A percentile compares a stretch with the other conserved stretches of the same genome.
These are phyloP conservation scores for Chrysocyon brachyurus DNA, from an alignment of 2,797 vertebrate species.

Conservation along the genomic window DNA sequence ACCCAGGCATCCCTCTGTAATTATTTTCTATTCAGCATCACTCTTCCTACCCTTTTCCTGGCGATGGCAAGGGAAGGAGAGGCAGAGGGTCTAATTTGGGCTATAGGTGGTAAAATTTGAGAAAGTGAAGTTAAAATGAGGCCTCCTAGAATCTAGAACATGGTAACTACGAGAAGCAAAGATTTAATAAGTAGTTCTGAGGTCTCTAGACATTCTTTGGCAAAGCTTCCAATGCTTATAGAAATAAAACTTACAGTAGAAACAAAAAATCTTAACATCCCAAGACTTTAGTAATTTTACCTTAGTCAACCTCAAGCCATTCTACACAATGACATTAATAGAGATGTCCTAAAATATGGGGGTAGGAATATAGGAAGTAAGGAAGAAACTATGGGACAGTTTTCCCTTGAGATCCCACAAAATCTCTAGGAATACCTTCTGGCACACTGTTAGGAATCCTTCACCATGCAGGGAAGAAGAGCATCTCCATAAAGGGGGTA, in stretches of 20 bases:
- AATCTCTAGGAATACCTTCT: neutral
- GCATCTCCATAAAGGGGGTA: neutral
- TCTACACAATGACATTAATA: neutral
- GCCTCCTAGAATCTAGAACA: neutral
- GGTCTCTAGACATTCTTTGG: neutral
- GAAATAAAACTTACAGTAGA: neutral
- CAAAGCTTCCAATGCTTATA: neutral
- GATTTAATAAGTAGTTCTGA: neutral
- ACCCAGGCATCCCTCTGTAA: no score
- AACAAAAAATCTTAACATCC: neutral
- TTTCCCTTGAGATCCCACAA: neutral
- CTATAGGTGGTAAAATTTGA: neutral
- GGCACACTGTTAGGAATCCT: neutral
- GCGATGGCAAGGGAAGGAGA: neutral
- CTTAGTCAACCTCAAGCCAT: neutral
- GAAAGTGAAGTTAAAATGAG: conserved; percentile 25
- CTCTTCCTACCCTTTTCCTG: neutral
- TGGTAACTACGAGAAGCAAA: neutral
- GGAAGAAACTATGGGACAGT: neutral
- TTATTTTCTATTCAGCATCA: neutral
- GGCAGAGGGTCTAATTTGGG: neutral
- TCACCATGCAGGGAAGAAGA: neutral
- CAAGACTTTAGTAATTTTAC: neutral
- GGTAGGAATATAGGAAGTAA: neutral
- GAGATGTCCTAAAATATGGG: neutral